Conservation (phyloP, 37 sponge, comb jelly and placozoan genomes). For the Aphrocallistes beatrix region DNA sequence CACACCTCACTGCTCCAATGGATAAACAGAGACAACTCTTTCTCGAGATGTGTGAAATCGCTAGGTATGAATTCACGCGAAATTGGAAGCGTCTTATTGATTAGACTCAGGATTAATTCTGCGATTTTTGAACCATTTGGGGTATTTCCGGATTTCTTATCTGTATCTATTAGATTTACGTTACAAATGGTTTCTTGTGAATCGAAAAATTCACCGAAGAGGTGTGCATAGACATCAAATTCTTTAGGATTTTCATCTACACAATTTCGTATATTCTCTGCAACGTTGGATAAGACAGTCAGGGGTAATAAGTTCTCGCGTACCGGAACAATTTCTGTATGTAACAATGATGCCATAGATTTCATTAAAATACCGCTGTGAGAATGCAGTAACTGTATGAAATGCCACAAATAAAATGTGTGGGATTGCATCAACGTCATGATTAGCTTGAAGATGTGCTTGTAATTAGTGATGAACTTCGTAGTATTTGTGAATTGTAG, state of each 20-base stretch:
- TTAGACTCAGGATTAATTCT: background rate
- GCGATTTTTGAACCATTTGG: background rate
- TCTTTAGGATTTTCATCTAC: background rate
- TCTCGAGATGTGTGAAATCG: background rate
- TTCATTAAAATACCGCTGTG: background rate
- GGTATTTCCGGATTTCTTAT: background rate
- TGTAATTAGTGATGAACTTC: background rate
- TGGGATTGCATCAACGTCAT: background rate
- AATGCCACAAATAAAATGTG: background rate
- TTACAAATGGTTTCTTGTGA: background rate
- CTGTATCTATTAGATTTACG: background rate
- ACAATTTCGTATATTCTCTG: background rate
- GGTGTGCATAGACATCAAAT: background rate
- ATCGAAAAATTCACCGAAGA: background rate
- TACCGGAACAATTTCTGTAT: background rate
- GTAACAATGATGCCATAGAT: background rate
- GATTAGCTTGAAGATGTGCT: background rate
- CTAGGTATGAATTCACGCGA: background rate
- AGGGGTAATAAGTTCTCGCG: background rate
- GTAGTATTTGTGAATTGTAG: background rate
- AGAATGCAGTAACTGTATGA: background rate
- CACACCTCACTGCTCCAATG: background rate
- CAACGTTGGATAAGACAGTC: background rate
- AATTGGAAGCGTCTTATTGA: background rate
- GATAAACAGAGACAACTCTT: background rate